phyloP scores from a whole-genome alignment of 1,140 invertebrate genomes.

The Panagrolaimus sp. region DNA sequence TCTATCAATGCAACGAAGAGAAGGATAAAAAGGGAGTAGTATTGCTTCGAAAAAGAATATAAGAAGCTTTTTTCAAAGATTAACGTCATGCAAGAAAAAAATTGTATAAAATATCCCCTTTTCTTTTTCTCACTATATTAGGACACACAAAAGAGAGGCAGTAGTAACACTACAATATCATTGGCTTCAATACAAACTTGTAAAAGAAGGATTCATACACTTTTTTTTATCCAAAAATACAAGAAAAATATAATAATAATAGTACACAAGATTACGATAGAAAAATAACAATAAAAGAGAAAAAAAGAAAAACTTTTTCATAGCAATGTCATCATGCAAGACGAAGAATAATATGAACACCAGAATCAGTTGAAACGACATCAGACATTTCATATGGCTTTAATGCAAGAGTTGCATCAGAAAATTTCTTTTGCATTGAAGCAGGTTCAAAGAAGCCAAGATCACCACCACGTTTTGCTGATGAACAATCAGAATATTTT shows the following conservation, averaged over 20 bases:
- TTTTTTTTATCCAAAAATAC: no score
- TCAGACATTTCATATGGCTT: constrained; percentile 86
- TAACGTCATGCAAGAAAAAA: no score
- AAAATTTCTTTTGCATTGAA: constrained; percentile 93
- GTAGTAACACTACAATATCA: background rate
- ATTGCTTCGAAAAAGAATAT: no score
- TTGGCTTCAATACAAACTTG: background rate
- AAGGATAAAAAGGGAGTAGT: no score
- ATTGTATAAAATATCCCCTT: no score
- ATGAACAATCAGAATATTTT: constrained; percentile 90
- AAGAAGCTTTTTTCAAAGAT: no score
- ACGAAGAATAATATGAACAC: constrained; percentile 86
- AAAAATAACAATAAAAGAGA: no score
- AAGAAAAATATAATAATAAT: no score
- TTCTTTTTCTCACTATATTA: background rate
- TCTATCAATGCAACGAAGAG: no score
- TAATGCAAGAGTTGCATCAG: constrained; percentile 85
- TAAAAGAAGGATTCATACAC: background rate
- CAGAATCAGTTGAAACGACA: constrained; percentile 88
- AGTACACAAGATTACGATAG: no score
- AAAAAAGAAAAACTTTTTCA: no score
- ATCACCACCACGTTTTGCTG: constrained; percentile 86
- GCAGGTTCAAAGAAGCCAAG: constrained; percentile 84
- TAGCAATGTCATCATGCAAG: constrained; percentile 28
- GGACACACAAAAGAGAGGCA: background rate